Conservation (phyloP, 2,888 invertebrate species). For the Ctena decussata region DNA sequence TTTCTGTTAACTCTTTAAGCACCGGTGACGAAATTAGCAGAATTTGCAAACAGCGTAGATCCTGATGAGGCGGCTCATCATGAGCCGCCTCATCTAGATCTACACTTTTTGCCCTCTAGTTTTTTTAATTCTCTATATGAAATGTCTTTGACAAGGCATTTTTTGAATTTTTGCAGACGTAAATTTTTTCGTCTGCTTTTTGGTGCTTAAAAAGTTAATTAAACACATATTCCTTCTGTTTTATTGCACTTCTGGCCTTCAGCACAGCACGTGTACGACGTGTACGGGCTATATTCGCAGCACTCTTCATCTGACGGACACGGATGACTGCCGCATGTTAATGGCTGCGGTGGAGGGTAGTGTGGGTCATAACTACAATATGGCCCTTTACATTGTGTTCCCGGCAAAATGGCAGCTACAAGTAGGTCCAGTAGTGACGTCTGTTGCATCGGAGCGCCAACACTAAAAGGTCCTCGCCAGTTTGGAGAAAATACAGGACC, state of each 20-base stretch:
- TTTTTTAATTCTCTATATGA: too few species aligned
- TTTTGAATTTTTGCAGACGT: too few species aligned
- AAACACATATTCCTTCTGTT: conserved; percentile 52
- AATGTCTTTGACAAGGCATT: too few species aligned
- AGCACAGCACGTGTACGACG: conserved; percentile 73
- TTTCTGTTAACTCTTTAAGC: too few species aligned
- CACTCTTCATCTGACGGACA: conserved; percentile 71
- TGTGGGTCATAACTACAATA: conserved; percentile 69
- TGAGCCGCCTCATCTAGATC: too few species aligned
- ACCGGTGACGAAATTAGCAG: too few species aligned
- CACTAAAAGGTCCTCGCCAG: conserved; percentile 72
- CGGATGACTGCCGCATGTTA: conserved; percentile 72
- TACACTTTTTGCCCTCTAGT: too few species aligned
- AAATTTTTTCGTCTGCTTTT: too few species aligned
- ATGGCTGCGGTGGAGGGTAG: conserved; percentile 67
- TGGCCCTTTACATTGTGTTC: conserved; percentile 62
- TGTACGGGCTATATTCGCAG: conserved; percentile 73
- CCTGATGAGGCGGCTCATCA: too few species aligned
- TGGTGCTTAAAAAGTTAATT: too few species aligned
- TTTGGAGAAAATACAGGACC: conserved; percentile 72
- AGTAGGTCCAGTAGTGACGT: conserved; percentile 70
- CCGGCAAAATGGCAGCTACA: conserved; percentile 66
- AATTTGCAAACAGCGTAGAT: too few species aligned
- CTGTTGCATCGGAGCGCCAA: conserved; percentile 74
- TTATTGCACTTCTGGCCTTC: conserved; percentile 69